Percentiles rank a stretch among this genome's conserved stretches.
phyloP scores from a whole-genome alignment of 2,797 vertebrate species.

The Cuniculus paca region DNA sequence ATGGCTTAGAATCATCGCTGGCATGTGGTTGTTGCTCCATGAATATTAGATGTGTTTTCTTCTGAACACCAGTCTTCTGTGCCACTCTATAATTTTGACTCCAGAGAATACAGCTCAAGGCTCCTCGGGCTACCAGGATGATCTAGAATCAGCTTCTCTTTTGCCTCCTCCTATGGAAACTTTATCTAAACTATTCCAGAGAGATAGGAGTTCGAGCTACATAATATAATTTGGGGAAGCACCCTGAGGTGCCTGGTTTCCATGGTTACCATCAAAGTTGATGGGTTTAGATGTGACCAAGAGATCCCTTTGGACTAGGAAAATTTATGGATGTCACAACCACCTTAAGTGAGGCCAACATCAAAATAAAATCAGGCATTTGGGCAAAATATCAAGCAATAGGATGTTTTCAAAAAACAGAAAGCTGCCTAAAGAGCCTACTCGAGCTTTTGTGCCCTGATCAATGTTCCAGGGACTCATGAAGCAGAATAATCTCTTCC shows the following conservation, averaged over 20 bases:
- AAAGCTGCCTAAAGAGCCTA: neutral
- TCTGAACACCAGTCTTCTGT: neutral
- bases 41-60: conserved; percentile 61
- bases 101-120: conserved; percentile 52
- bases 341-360: neutral
- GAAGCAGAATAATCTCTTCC: conserved; percentile 68
- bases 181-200: conserved; percentile 59
- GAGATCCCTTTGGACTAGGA: conserved; percentile 33
- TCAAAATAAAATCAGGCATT: neutral
- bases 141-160: neutral
- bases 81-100: neutral
- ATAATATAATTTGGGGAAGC: conserved; percentile 35
- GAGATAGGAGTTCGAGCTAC: neutral
- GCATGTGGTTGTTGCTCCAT: neutral
- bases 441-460: neutral
- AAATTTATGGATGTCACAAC: neutral
- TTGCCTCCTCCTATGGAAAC: conserved; percentile 22
- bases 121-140: neutral
- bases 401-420: neutral
- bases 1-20: neutral
- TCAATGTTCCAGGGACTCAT: neutral
- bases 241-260: conserved; percentile 64
- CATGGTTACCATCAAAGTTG: conserved; percentile 39
- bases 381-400: conserved; percentile 41
- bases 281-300: conserved; percentile 17